A percentile compares a stretch with the other conserved stretches of the same genome.
phyloP scores from a whole-genome alignment of 2,797 vertebrate genomes.

The Poeciliopsis turneri region DNA sequence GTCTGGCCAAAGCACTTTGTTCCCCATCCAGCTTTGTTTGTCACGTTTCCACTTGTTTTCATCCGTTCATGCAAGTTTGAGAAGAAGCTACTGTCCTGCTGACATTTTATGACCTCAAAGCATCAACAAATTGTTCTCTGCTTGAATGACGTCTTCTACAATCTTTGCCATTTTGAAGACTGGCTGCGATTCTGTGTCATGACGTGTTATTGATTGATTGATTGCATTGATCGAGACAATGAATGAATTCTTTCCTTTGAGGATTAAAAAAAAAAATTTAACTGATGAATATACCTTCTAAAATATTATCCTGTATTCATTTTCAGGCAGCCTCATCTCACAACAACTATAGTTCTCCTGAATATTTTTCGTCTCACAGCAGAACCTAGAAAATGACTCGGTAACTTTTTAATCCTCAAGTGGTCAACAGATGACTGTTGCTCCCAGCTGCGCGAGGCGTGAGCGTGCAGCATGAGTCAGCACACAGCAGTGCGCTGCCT shows the following conservation, averaged over 20 bases:
- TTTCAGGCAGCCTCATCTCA: background rate
- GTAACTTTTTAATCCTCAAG: slow-evolving; percentile 20
- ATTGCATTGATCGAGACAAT: background rate
- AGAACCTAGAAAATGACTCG: slow-evolving; percentile 27
- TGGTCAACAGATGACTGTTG: slow-evolving; percentile 39
- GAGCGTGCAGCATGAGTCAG: slow-evolving; percentile 52
- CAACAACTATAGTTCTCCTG: slow-evolving; percentile 4
- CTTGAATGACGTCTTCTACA: background rate
- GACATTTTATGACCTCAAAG: background rate
- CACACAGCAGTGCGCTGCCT: slow-evolving; percentile 36
- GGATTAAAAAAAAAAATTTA: too few relatives aligned
- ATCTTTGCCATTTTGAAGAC: background rate
- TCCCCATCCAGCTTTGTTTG: background rate
- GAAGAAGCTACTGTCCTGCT: background rate
- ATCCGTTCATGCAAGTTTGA: background rate
- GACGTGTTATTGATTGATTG: too few relatives aligned
- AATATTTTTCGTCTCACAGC: slow-evolving; percentile 25
- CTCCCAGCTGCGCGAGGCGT: slow-evolving; percentile 43
- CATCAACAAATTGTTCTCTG: background rate
- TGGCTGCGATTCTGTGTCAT: background rate
- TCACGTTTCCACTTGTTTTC: background rate
- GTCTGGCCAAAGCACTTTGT: background rate
- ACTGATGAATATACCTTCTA: background rate
- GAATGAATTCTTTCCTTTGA: background rate
- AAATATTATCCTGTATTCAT: background rate